Percentiles rank a stretch among this genome's conserved stretches.
These are phyloP conservation scores for Apoda limacodes DNA, from an alignment of 2,888 invertebrate genomes.

Conservation along the genomic window DNA sequence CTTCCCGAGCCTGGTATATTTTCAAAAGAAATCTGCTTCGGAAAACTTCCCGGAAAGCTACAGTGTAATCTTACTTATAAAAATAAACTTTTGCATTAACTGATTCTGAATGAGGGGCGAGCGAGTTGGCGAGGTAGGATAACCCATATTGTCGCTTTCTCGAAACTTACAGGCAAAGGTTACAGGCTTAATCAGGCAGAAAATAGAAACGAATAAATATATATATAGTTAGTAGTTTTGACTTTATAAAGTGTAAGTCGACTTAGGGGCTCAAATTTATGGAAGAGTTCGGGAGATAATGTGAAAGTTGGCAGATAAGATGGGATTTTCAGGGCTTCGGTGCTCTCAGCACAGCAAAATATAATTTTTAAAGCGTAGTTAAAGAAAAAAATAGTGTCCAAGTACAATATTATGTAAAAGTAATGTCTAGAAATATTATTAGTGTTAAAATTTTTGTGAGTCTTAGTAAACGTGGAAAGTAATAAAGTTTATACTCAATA, in stretches of 20 bases:
- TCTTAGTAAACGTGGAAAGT: no score
- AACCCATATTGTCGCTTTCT: slow-evolving; percentile 38
- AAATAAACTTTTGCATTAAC: slow-evolving; percentile 72
- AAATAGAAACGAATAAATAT: slow-evolving; percentile 66
- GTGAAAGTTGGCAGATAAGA: slow-evolving; percentile 61
- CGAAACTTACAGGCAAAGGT: no score
- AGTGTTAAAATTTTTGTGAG: no score
- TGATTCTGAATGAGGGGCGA: slow-evolving; percentile 63
- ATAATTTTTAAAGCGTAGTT: no score
- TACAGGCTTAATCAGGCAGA: slow-evolving; percentile 55
- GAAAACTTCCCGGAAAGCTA: slow-evolving; percentile 56
- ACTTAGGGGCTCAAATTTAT: slow-evolving; percentile 51
- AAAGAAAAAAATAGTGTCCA: no score
- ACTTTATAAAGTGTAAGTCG: slow-evolving; percentile 58
- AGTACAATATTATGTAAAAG: no score
- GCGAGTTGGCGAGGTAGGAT: slow-evolving; percentile 51
- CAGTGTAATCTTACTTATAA: slow-evolving; percentile 71
- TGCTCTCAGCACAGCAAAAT: slow-evolving; percentile 26
- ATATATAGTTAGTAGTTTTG: slow-evolving; percentile 60
- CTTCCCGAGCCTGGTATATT: slow-evolving; percentile 61
- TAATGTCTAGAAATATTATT: no score
- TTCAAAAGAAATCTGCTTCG: slow-evolving; percentile 58
- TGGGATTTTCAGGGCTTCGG: slow-evolving; percentile 42
- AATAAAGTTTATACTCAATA: no score
- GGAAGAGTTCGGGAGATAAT: slow-evolving; percentile 55